Percentiles rank a stretch among this genome's conserved stretches.
Evolutionary conservation across 2,797 vertebrate species (phyloP).

Genomic region (Spinus olivaceus): DNA sequence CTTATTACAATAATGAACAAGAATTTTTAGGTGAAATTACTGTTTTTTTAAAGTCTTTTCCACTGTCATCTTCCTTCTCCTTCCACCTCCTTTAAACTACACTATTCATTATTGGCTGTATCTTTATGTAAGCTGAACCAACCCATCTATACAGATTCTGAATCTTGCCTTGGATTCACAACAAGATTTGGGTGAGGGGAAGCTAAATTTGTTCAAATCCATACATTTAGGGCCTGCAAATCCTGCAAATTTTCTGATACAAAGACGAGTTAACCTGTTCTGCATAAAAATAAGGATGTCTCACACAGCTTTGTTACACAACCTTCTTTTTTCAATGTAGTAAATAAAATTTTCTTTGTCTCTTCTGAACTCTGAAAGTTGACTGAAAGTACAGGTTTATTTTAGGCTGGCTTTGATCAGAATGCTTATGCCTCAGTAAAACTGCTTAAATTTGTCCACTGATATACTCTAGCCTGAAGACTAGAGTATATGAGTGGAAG

Average conservation of each 20-base stretch:
- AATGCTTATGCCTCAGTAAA: neutral
- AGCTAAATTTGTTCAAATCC: neutral
- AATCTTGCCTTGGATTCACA: neutral
- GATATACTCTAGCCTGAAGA: neutral
- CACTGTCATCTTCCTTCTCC: neutral
- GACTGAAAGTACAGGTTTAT: neutral
- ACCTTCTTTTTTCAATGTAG: neutral
- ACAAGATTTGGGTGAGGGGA: neutral
- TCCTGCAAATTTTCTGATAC: neutral
- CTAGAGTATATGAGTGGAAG: no score
- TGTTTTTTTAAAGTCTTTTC: neutral
- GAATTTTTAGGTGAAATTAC: neutral
- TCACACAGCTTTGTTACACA: neutral
- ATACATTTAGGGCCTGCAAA: neutral
- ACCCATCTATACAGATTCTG: accelerated
- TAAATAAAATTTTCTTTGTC: neutral
- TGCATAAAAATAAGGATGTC: neutral
- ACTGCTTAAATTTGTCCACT: neutral
- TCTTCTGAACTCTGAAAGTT: neutral
- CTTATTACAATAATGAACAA: neutral
- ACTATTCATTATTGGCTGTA: neutral
- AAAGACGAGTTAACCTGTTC: neutral
- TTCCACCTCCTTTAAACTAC: neutral
- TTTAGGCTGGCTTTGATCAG: neutral
- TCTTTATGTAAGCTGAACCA: neutral